Percentiles rank a stretch among this genome's conserved stretches.
These are phyloP conservation scores for Eulithis prunata DNA, from an alignment of 2,888 invertebrate genomes.

Conservation along the genomic window DNA sequence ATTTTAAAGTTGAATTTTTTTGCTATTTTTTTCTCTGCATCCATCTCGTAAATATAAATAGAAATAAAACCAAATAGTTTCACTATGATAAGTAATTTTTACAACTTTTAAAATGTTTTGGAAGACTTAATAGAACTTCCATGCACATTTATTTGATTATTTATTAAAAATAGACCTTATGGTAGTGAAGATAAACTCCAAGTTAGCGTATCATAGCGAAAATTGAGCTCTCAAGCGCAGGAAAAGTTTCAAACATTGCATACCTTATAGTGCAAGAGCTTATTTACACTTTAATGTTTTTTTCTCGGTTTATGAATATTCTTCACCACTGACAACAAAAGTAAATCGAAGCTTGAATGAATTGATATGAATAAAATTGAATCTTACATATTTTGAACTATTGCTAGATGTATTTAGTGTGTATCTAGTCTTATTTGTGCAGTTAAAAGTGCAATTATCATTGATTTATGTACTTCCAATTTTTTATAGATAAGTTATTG, in stretches of 20 bases:
- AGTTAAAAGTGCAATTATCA: too few species aligned
- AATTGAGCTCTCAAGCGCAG: slow-evolving; percentile 25
- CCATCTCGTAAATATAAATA: neutral
- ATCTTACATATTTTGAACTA: too few species aligned
- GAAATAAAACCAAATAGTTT: neutral
- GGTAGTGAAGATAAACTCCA: slow-evolving; percentile 19
- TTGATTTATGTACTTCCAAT: too few species aligned
- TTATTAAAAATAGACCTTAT: slow-evolving; percentile 23
- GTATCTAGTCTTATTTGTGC: too few species aligned
- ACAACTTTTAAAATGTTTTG: slow-evolving; percentile 22
- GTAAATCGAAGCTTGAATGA: too few species aligned
- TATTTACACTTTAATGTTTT: neutral
- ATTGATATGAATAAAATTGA: too few species aligned
- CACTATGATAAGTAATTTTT: slow-evolving; percentile 19
- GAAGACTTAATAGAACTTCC: slow-evolving; percentile 13
- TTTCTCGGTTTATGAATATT: neutral
- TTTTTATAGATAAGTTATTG: too few species aligned
- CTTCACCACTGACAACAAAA: neutral
- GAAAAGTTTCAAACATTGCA: slow-evolving; percentile 36
- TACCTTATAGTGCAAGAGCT: slow-evolving; percentile 30
- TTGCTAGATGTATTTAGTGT: too few species aligned
- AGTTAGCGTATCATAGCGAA: slow-evolving; percentile 24
- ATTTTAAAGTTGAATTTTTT: too few species aligned
- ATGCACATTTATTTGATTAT: slow-evolving; percentile 19
- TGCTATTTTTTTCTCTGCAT: too few species aligned